Conservation (phyloP, 2,797 vertebrate genomes). For the Sebastes hopkinsi region DNA sequence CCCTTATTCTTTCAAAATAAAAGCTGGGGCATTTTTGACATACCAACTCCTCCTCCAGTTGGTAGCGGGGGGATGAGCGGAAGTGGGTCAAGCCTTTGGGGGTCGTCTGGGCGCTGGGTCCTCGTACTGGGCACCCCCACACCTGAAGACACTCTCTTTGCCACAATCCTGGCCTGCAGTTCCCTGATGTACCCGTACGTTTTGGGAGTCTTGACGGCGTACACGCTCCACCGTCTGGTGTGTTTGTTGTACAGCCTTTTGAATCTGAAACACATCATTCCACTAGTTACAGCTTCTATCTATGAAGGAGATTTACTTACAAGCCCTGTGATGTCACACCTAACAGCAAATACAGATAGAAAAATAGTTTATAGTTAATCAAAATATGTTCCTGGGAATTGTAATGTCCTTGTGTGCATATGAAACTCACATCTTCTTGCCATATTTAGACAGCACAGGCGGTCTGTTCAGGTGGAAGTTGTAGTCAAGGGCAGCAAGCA, state of each 20-base stretch:
- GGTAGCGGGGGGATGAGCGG: background rate
- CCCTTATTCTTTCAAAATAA: background rate
- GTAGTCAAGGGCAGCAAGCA: background rate
- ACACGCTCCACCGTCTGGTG: background rate
- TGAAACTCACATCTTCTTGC: background rate
- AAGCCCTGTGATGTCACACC: background rate
- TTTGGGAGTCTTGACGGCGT: background rate
- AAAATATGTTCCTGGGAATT: no score
- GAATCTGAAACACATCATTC: background rate
- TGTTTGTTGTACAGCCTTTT: background rate
- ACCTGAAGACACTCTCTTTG: background rate
- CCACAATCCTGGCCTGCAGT: background rate
- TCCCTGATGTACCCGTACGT: background rate
- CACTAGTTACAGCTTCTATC: no score
- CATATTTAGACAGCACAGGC: background rate
- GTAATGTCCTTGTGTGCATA: no score
- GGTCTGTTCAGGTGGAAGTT: background rate
- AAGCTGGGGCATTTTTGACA: background rate
- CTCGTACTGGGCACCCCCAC: background rate
- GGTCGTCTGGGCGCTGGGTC: background rate
- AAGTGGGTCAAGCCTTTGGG: background rate
- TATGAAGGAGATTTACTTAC: no score
- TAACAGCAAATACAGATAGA: no score
- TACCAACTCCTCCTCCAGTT: background rate
- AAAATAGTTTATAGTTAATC: no score